Percentiles rank a stretch among this genome's conserved stretches.
phyloP scores from a whole-genome alignment of 1,140 invertebrate species.

The Galleria mellonella region DNA sequence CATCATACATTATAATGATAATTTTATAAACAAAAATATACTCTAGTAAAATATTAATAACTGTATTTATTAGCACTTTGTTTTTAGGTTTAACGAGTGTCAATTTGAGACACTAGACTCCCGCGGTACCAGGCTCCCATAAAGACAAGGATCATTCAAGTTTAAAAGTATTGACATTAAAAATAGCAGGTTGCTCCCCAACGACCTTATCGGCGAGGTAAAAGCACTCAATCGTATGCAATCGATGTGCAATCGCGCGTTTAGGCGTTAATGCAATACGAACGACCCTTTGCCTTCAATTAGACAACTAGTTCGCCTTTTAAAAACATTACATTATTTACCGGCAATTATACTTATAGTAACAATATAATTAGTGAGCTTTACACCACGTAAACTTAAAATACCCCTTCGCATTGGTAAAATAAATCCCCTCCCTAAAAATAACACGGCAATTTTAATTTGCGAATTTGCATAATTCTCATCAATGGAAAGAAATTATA shows the following conservation, averaged over 20 bases:
- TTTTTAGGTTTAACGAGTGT: too few relatives aligned
- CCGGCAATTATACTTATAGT: too few relatives aligned
- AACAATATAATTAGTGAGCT: too few relatives aligned
- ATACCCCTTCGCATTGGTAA: slow-evolving; percentile 66
- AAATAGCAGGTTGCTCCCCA: slow-evolving; percentile 43
- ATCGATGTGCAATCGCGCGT: slow-evolving; percentile 51
- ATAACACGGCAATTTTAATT: slow-evolving; percentile 46
- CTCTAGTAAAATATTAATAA: too few relatives aligned
- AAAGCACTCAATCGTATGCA: slow-evolving; percentile 51
- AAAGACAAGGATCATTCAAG: slow-evolving; percentile 24
- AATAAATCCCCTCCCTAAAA: slow-evolving; percentile 71
- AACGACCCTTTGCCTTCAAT: too few relatives aligned
- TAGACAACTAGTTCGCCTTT: too few relatives aligned
- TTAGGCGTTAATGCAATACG: slow-evolving; percentile 25
- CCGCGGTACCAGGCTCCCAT: slow-evolving; percentile 6
- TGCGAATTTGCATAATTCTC: slow-evolving; percentile 15
- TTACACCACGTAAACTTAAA: slow-evolving; percentile 36
- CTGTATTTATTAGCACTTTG: too few relatives aligned
- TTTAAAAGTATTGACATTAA: slow-evolving; percentile 36
- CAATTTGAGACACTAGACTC: too few relatives aligned
- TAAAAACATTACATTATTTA: too few relatives aligned
- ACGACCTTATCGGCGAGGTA: slow-evolving; percentile 47
- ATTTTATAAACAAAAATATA: too few relatives aligned
- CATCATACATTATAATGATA: too few relatives aligned
- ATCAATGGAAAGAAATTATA: slow-evolving; percentile 5